Conservation (phyloP, 2,113 vertebrate genomes). For the Pachycephala philippinensis region DNA sequence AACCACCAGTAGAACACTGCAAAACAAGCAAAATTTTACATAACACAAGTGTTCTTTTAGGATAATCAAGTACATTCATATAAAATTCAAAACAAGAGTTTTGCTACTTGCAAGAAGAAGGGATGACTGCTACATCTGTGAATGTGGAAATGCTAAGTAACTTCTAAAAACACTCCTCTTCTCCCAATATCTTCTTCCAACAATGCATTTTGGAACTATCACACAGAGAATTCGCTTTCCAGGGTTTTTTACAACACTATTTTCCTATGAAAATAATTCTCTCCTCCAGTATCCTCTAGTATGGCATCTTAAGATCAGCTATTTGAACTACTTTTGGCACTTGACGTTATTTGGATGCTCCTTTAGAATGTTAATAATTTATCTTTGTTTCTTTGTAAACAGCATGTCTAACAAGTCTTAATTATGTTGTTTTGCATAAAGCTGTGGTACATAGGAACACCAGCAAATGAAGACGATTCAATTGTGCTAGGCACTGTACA, state of each 20-base stretch:
- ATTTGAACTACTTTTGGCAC: neutral
- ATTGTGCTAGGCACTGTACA: neutral
- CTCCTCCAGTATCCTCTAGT: neutral
- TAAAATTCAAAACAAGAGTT: neutral
- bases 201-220: neutral
- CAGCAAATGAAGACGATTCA: neutral
- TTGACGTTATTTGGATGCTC: neutral
- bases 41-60: neutral
- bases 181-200: neutral
- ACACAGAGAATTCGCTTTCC: neutral
- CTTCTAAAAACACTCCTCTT: neutral
- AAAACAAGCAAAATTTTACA: neutral
- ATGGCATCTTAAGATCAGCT: neutral
- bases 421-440: neutral
- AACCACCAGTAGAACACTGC: neutral
- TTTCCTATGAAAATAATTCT: neutral
- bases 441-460: neutral
- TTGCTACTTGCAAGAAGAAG: neutral
- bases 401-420: neutral
- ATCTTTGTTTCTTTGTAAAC: neutral
- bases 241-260: neutral
- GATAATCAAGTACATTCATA: neutral
- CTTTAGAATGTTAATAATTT: neutral
- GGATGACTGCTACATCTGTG: neutral
- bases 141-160: neutral